Evolutionary conservation across 2,888 invertebrate genomes (phyloP).

Genomic region (Drosophila fungiperda): DNA sequence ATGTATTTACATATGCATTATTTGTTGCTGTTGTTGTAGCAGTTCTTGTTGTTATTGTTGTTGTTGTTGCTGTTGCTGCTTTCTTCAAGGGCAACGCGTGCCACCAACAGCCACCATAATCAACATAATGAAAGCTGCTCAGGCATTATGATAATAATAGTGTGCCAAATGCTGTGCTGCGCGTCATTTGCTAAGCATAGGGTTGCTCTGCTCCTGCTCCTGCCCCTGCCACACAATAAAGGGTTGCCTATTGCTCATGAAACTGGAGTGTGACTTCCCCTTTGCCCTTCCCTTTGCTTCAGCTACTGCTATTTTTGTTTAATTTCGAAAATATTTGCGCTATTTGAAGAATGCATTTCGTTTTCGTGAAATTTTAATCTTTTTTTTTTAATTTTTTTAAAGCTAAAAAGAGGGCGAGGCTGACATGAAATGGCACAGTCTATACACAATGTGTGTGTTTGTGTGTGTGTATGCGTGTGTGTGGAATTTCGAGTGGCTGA

Average conservation of each 20-base stretch:
- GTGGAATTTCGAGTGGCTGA: constrained; percentile 59
- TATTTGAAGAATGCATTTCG: constrained; percentile 59
- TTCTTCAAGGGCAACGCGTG: constrained; percentile 48
- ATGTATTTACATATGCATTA: constrained; percentile 6
- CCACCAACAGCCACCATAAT: constrained; percentile 50
- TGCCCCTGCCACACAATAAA: constrained; percentile 13
- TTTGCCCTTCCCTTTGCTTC: neutral
- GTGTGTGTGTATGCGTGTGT: constrained; percentile 35
- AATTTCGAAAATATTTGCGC: constrained; percentile 68
- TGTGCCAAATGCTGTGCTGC: constrained; percentile 63
- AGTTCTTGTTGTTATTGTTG: neutral
- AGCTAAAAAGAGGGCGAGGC: constrained; percentile 12
- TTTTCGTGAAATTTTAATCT: constrained; percentile 60
- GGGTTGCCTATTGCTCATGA: constrained; percentile 46
- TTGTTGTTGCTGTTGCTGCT: constrained; percentile 2
- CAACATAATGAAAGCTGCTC: constrained; percentile 56
- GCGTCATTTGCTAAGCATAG: constrained; percentile 37
- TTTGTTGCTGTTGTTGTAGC: constrained; percentile 11
- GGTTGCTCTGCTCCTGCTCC: constrained; percentile 38
- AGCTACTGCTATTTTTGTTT: constrained; percentile 48
- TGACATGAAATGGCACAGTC: constrained; percentile 59
- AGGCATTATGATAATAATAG: constrained; percentile 71
- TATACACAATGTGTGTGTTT: constrained; percentile 23
- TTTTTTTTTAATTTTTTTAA: constrained; percentile 30
- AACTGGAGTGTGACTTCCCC: constrained; percentile 23